Percentiles rank a stretch among this genome's conserved stretches.
Evolutionary conservation across 35 echinoderm and acorn worm species (phyloP).

Genomic region (Eucidaris tribuloides): DNA sequence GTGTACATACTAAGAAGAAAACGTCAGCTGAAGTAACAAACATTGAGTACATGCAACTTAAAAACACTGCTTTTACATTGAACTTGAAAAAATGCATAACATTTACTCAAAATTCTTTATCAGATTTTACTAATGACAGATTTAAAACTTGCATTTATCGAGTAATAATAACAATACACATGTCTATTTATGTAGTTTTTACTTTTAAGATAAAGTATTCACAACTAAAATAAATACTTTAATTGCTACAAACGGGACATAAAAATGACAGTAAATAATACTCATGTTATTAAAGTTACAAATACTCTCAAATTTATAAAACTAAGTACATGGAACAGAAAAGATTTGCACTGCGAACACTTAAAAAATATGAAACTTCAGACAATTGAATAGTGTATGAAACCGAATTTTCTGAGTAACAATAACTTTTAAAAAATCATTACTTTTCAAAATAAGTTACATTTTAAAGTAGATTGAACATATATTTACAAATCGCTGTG

Average conservation of each 20-base stretch:
- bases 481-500: slow-evolving; percentile 4
- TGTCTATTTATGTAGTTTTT: neutral
- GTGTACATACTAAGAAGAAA: too few relatives aligned
- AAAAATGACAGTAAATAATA: neutral
- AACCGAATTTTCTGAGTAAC: slow-evolving; percentile 15
- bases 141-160: neutral
- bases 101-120: slow-evolving; percentile 4
- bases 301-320: slow-evolving; percentile 2
- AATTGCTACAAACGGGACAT: slow-evolving; percentile 1
- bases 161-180: neutral
- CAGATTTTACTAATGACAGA: slow-evolving; percentile 1
- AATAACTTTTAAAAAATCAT: neutral
- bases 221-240: neutral
- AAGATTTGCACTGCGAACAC: slow-evolving; percentile 14
- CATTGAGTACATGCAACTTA: slow-evolving; percentile 2
- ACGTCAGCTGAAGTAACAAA: neutral
- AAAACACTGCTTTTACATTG: neutral
- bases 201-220: neutral
- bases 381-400: slow-evolving; percentile 18
- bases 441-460: neutral
- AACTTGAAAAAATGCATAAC: neutral
- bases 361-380: slow-evolving; percentile 2
- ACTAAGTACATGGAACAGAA: slow-evolving; percentile 12
- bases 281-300: neutral
- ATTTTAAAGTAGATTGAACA: slow-evolving; percentile 10